Conservation (phyloP, 2,113 vertebrate species). For the Furnarius figulus region DNA sequence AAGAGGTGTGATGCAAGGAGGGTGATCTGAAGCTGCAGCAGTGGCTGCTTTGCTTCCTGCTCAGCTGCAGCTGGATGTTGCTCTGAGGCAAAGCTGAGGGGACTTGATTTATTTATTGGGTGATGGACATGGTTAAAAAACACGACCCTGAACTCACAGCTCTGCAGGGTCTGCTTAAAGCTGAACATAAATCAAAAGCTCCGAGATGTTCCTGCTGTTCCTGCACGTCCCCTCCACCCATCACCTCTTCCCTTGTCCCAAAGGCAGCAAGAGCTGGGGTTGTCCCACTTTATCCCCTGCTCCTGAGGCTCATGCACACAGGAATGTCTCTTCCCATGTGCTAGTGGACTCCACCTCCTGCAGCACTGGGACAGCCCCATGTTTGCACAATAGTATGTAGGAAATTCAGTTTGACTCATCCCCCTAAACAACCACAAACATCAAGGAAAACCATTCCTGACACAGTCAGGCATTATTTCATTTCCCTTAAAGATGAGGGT, state of each 20-base stretch:
- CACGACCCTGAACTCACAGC: background rate
- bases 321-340: background rate
- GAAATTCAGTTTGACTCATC: background rate
- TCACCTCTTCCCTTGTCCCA: background rate
- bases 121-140: background rate
- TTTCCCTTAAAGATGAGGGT: background rate
- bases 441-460: background rate
- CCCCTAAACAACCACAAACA: background rate
- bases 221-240: background rate
- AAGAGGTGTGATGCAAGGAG: background rate
- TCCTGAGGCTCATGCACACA: background rate
- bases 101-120: background rate
- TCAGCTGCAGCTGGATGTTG: constrained; percentile 18
- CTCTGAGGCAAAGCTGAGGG: constrained; percentile 38
- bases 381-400: rapidly evolving
- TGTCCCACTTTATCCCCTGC: background rate
- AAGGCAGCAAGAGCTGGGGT: rapidly evolving
- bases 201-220: background rate
- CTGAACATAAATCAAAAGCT: background rate
- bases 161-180: background rate
- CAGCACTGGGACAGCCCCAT: rapidly evolving
- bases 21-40: background rate
- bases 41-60: background rate
- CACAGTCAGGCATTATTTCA: rapidly evolving
- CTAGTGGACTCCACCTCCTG: background rate